Evolutionary conservation across 92 coral and sea anemone species (phyloP).

Genomic region (Palythoa heliodiscus): DNA sequence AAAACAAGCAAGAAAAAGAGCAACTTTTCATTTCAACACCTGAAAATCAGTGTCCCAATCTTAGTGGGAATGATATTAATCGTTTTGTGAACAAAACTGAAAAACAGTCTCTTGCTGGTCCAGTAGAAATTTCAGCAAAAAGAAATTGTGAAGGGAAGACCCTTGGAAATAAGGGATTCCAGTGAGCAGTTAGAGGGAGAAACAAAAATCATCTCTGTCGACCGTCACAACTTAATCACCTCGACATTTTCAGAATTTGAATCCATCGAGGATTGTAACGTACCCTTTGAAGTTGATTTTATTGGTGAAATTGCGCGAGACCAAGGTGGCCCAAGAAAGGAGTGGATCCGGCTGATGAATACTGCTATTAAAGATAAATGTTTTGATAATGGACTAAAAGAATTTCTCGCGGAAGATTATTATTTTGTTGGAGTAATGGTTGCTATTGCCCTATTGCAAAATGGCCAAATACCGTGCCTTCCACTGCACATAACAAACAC

Average conservation of each 20-base stretch:
- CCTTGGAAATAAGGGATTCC: not conserved
- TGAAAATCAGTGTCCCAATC: too few relatives aligned
- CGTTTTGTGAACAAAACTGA: conserved; percentile 38
- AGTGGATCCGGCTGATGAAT: conserved; percentile 6
- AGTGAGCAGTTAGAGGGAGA: conserved; percentile 42
- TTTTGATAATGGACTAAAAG: too few relatives aligned
- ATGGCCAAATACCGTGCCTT: conserved; percentile 2
- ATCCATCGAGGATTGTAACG: too few relatives aligned
- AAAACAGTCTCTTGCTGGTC: conserved; percentile 28
- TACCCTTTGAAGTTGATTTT: too few relatives aligned
- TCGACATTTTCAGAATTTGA: too few relatives aligned
- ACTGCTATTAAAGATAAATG: not conserved
- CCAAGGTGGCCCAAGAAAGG: too few relatives aligned
- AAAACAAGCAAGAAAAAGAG: too few relatives aligned
- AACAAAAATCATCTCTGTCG: conserved; percentile 21
- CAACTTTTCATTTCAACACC: too few relatives aligned
- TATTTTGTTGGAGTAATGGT: conserved; percentile 6
- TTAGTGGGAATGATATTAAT: conserved; percentile 26
- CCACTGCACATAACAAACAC: conserved; percentile 9
- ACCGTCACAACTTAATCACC: conserved; percentile 1
- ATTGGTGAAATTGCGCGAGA: not conserved
- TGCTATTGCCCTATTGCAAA: not conserved
- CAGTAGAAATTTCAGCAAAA: conserved; percentile 53
- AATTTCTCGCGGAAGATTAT: not conserved
- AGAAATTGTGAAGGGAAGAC: conserved; percentile 41